phyloP scores from a whole-genome alignment of 2,888 invertebrate species.

The Heteromurus nitidus region DNA sequence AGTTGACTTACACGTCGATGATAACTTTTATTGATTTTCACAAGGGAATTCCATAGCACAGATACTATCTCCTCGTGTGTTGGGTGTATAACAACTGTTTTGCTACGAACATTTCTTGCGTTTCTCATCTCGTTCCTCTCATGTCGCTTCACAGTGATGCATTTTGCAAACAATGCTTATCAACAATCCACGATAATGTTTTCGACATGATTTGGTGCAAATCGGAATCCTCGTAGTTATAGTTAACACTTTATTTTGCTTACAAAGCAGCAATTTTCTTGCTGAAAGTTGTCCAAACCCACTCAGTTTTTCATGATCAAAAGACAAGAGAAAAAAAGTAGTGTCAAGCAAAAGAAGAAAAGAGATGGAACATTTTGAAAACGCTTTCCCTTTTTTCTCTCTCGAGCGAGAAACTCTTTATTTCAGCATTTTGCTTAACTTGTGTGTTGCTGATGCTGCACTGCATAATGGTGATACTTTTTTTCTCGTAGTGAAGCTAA shows the following conservation, averaged over 20 bases:
- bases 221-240: neutral
- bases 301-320: constrained; percentile 41
- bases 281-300: neutral
- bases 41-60: no score
- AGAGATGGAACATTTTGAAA: constrained; percentile 2
- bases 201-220: no score
- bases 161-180: no score
- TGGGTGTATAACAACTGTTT: no score
- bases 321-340: constrained; percentile 25
- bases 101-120: no score
- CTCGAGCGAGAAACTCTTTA: constrained; percentile 4
- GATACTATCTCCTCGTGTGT: no score
- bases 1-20: no score
- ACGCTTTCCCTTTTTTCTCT: neutral
- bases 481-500: constrained; percentile 65
- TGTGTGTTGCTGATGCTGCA: constrained; percentile 45
- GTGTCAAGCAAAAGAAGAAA: constrained; percentile 19
- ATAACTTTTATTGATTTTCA: no score
- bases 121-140: no score
- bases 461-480: constrained; percentile 23
- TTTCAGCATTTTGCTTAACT: constrained; percentile 22
- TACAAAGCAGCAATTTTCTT: constrained; percentile 3
- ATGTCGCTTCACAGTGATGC: no score
- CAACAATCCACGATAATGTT: no score
- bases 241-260: constrained; percentile 12